phyloP scores from a whole-genome alignment of 1,140 invertebrate genomes.

The Aphaenogaster rudis region DNA sequence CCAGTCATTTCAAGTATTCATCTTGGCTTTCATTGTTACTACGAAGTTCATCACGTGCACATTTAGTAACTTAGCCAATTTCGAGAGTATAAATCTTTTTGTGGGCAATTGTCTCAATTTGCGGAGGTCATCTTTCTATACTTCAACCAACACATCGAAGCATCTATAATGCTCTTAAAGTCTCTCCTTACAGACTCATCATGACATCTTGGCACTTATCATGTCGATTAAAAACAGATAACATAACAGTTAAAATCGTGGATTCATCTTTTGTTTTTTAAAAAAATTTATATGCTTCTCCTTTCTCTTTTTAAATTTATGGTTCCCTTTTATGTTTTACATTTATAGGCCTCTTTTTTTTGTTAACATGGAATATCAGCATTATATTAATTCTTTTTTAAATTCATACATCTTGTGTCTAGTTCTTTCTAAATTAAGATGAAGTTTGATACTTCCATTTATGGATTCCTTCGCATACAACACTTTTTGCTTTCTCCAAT shows the following conservation, averaged over 20 bases:
- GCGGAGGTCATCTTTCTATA: background rate
- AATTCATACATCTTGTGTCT: background rate
- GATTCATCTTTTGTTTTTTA: background rate
- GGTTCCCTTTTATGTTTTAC: background rate
- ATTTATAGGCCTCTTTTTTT: background rate
- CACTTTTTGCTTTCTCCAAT: background rate
- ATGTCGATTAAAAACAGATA: conserved; percentile 2
- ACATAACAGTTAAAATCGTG: background rate
- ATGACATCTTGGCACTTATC: background rate
- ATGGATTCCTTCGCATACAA: background rate
- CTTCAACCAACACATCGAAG: background rate
- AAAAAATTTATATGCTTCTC: background rate
- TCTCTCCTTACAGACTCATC: background rate
- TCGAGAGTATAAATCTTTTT: conserved; percentile 26
- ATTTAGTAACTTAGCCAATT: conserved; percentile 25
- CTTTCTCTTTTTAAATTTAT: background rate
- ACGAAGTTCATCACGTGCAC: background rate
- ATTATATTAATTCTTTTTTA: background rate
- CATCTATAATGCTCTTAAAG: background rate
- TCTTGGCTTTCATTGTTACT: conserved; percentile 5
- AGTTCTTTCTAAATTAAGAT: background rate
- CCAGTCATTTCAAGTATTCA: background rate
- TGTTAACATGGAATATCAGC: background rate
- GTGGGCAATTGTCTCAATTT: conserved; percentile 4
- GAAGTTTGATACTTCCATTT: background rate